Evolutionary conservation across 2,888 invertebrate genomes (phyloP), one percentile per base, ranked within the genome.

Genomic region (Cryptocephalus primarius): DNA sequence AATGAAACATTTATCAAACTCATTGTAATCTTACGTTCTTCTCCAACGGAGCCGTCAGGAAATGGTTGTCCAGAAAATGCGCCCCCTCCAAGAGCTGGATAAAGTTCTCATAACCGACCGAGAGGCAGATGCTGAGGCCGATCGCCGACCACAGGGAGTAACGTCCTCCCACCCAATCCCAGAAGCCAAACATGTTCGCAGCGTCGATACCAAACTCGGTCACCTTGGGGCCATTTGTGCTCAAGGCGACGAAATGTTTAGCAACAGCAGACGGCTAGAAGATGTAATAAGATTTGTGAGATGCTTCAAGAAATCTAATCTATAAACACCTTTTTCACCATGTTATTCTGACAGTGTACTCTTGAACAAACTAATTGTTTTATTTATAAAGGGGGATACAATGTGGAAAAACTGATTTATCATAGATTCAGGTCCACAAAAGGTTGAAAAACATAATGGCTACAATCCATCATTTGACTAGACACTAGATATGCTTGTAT

Each of bases 101-200:
- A 74, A 96, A 99, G 73, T 96, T 94, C 45, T 94, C 91, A 71
- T 83, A 94, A 50, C 96, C 99, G 68, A 99, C 82, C 60, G 88
- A 82, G 36, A 97, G 74, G 4, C 88, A 88, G 67, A 99, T 96
- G 4, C 96, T 94, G 13, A 99, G 75, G 34, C 99, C 99, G 71
- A 99, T 99, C 4, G 99, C 99, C 0, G 97, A 99, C 99, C 99
- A 99, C 9, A 99, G 75, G 0, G 97, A 99, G 65, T 80, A 92
- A 64, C 99, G 84, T 58, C 99, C 99, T 33, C 99, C 99, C 40
- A 99, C 99, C 96, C 97, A 99, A 73, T 99, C 99, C 97, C 99
- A 99, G 72, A 99, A 99, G 14, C 88, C 96, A 74, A 99, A 99
- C 95, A 99, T 97, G 67, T 99, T 99, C 57, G 84, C 84, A 54